phyloP scores from a whole-genome alignment of 2,888 invertebrate genomes.

The Drosophila buzzatii region DNA sequence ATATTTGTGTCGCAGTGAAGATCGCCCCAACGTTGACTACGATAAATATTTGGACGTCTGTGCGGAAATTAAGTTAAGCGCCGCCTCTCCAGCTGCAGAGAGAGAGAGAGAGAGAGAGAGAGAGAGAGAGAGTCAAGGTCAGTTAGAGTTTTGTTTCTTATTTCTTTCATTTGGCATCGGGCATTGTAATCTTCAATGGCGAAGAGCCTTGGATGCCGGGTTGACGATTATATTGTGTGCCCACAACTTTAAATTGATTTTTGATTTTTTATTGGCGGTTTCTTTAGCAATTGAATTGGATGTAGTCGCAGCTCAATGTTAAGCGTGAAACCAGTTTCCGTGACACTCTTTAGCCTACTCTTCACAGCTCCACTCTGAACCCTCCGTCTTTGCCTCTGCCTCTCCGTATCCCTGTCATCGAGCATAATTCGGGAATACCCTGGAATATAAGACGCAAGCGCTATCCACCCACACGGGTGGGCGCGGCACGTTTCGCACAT shows the following conservation, averaged over 20 bases:
- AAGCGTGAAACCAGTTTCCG: conserved; percentile 67
- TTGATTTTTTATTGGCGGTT: conserved; percentile 22
- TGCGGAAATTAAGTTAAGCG: conserved; percentile 3
- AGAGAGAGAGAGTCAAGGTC: conserved; percentile 36
- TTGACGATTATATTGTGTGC: conserved; percentile 51
- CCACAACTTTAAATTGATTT: conserved; percentile 48
- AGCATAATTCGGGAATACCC: conserved; percentile 61
- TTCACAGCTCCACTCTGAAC: not conserved
- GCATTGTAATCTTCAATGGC: conserved; percentile 25
- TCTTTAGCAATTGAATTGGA: conserved; percentile 35
- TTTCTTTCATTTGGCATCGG: conserved; percentile 33
- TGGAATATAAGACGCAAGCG: conserved; percentile 24
- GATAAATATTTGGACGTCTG: conserved; percentile 17
- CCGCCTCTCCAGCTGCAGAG: not conserved
- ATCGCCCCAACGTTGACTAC: conserved; percentile 11
- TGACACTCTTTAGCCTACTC: conserved; percentile 29
- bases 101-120: not conserved
- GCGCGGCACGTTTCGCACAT: conserved; percentile 30
- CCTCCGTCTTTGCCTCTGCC: not conserved
- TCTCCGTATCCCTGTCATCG: conserved; percentile 14
- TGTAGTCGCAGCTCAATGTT: conserved; percentile 62
- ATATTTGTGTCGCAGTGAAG: conserved; percentile 20
- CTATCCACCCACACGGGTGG: not conserved
- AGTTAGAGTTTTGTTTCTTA: not conserved
- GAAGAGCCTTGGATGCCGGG: conserved; percentile 40